These are phyloP conservation scores for Gonioctena quinquepunctata DNA, from an alignment of 1,140 invertebrate species.

Conservation along the genomic window DNA sequence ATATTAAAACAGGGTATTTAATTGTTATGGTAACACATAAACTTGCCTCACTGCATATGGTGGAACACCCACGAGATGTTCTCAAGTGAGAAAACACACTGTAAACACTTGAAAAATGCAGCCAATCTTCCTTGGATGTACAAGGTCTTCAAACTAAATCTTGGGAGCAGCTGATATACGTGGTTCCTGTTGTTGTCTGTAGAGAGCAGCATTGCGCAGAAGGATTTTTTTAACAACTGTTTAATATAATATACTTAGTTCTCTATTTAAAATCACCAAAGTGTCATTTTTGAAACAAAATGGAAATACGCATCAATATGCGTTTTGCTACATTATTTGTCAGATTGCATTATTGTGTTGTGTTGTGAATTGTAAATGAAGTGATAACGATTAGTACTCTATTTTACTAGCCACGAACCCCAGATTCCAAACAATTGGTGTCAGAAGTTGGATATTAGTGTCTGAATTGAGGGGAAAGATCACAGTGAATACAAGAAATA, in stretches of 20 bases:
- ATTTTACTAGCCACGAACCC: too few species aligned
- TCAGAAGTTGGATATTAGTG: too few species aligned
- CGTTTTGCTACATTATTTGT: too few species aligned
- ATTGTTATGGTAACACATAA: background rate
- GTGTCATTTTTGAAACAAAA: background rate
- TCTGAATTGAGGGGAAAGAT: too few species aligned
- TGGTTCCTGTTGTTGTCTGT: background rate
- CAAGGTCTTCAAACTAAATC: background rate
- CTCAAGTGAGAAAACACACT: background rate
- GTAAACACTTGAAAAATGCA: background rate
- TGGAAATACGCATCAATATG: background rate
- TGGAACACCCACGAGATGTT: background rate
- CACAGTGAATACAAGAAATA: too few species aligned
- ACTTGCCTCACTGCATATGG: background rate
- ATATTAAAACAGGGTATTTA: background rate
- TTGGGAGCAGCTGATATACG: conserved; percentile 3
- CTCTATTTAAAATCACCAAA: background rate
- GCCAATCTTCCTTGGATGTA: background rate
- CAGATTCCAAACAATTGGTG: too few species aligned
- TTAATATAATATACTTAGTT: background rate
- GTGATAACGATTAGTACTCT: too few species aligned
- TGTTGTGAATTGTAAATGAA: too few species aligned
- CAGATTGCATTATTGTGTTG: too few species aligned
- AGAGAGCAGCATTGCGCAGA: background rate
- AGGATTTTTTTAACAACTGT: background rate